A percentile compares a stretch with the other conserved stretches of the same genome.
These are phyloP conservation scores for Trileptium ribeirensis DNA, from an alignment of 2,888 invertebrate species.

Conservation along the genomic window DNA sequence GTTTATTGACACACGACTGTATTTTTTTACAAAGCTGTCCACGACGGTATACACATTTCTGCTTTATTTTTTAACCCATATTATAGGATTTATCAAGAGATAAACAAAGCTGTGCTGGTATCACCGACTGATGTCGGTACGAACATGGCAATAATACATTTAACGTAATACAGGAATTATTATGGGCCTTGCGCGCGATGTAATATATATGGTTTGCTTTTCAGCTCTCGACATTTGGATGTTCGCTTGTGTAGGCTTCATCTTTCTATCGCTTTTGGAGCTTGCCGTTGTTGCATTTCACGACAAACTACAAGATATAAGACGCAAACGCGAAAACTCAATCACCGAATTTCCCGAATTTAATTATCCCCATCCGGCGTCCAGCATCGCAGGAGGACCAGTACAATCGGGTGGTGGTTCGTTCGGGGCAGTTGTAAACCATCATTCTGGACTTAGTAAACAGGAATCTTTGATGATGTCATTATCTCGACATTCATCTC, in stretches of 20 bases:
- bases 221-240: constrained; percentile 24
- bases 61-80: no score
- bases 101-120: no score
- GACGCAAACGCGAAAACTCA: background rate
- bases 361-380: background rate
- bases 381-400: background rate
- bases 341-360: background rate
- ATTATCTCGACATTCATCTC: background rate
- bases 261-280: constrained; percentile 16
- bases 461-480: no score
- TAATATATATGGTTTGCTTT: no score
- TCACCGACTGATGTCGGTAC: no score
- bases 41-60: no score
- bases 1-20: no score
- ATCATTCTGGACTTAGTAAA: background rate
- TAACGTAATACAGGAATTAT: no score
- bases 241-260: constrained; percentile 22
- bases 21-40: no score
- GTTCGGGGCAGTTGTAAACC: background rate
- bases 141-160: no score
- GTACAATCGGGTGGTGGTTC: background rate
- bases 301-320: constrained; percentile 18
- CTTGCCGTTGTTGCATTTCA: constrained; percentile 20
- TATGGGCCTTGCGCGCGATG: no score
- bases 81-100: no score